Conservation (phyloP, 2,888 invertebrate species). For the Halictus ligatus region DNA sequence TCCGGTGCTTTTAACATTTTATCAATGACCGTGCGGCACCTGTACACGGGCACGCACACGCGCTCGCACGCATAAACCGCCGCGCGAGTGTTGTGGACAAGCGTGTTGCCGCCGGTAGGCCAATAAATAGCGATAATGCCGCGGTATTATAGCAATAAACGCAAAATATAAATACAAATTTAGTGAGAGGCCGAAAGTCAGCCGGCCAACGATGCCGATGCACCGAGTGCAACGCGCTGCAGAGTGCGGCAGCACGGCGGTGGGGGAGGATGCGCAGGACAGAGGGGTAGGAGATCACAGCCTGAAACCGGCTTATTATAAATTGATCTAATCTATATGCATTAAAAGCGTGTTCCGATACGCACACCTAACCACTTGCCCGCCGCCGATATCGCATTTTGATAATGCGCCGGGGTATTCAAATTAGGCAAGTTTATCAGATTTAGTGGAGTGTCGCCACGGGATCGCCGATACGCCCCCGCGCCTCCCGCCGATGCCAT, state of each 20-base stretch:
- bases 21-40: constrained; percentile 61
- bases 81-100: constrained; percentile 57
- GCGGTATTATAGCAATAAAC: constrained; percentile 80
- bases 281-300: constrained; percentile 24
- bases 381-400: constrained; percentile 81
- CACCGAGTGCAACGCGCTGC: constrained; percentile 12
- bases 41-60: constrained; percentile 15
- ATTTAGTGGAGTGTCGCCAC: constrained; percentile 76
- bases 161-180: constrained; percentile 82
- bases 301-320: constrained; percentile 81
- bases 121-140: constrained; percentile 82
- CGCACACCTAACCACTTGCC: constrained; percentile 73
- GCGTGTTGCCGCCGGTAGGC: constrained; percentile 68
- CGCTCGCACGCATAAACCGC: constrained; percentile 18
- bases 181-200: constrained; percentile 70
- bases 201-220: constrained; percentile 46
- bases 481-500: constrained; percentile 10
- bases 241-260: constrained; percentile 30
- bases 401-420: constrained; percentile 82
- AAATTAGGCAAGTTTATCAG: constrained; percentile 81
- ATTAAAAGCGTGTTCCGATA: constrained; percentile 81
- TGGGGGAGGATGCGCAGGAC: constrained; percentile 10
- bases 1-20: constrained; percentile 69
- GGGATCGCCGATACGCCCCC: constrained; percentile 63
- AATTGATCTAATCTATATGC: constrained; percentile 84